Evolutionary conservation across 2,113 vertebrate genomes (phyloP), one percentile per base, ranked within the genome.

Genomic region (Lophotis ruficrista): DNA sequence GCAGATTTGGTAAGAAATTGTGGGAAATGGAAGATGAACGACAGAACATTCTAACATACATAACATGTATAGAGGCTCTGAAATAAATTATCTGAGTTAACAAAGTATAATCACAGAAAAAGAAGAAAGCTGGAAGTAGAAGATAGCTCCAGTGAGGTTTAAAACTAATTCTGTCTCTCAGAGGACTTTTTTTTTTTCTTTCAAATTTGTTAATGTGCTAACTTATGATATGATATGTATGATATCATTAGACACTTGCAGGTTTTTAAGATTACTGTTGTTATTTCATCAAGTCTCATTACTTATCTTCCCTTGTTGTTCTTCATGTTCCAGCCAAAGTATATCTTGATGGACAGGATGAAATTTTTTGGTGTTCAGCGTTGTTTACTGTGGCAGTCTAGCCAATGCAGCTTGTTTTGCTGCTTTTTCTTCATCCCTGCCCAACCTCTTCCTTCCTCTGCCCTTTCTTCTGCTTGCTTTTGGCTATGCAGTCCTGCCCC

Each of bases 11-110:
- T 83, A 56, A 66, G 65, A 66, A 90, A 50, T 5, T 71, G 58
- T 47, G 41, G 70, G 71, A 91, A 86, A 53, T 87, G n/a, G 35
- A 85, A 85, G 33, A 15, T 38, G 35, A 45, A 81, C 57, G 37
- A 51, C 15, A 61, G 69, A 69, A 77, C 6, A 0, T 35, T 47
- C 45, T 66, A 53, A 69, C 6, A 21, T 15, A 19, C 3, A 6
- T 31, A 43, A 19, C 0, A 0, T 54, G 80, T 66, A 33, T 21
- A 66, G 47, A 77, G 33, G 43, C 8, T 0, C 0, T 41, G 31
- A 19, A 47, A 66, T 33, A 48, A 60, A 47, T 87, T n/a, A 47
- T 37, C 30, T 9, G 51, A 53, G 10, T 81, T 77, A 70, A 57
- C 30, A 17, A 45, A 73, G 14, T 41, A 5, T 35, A 57, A 73